phyloP scores from a whole-genome alignment of 2,113 vertebrate species.

The Kobus ellipsiprymnus region DNA sequence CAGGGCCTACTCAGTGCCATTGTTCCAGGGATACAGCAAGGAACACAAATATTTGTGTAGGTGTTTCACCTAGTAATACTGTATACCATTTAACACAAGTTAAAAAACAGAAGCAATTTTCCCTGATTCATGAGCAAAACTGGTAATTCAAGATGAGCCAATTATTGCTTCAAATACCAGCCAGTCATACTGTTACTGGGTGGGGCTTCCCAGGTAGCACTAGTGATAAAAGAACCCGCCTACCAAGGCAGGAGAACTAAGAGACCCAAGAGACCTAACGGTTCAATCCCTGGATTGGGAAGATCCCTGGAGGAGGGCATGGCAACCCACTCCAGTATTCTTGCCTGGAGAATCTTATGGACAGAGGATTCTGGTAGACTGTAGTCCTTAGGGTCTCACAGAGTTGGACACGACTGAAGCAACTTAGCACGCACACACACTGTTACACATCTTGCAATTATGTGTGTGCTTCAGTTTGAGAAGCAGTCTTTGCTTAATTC shows the following conservation, averaged over 20 bases:
- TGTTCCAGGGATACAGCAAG: neutral
- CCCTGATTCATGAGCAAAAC: neutral
- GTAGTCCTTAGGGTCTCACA: neutral
- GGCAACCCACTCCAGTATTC: neutral
- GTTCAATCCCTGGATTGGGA: neutral
- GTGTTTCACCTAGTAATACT: neutral
- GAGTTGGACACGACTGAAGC: neutral
- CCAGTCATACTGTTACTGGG: neutral
- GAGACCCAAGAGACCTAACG: neutral
- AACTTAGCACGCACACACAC: fast-evolving
- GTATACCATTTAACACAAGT: neutral
- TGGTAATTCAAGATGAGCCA: neutral
- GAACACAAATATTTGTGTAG: neutral
- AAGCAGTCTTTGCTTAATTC: neutral
- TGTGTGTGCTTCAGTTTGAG: neutral
- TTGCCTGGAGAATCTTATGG: neutral
- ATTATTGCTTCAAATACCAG: neutral
- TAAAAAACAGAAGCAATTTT: neutral
- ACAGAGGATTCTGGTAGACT: neutral
- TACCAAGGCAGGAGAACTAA: neutral
- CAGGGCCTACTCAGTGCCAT: neutral
- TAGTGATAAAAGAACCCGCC: neutral
- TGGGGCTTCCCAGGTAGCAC: neutral
- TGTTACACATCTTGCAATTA: neutral
- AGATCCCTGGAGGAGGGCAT: neutral